These are phyloP conservation scores for Hemiscyllium ocellatum DNA, from an alignment of 2,113 vertebrate species.

Conservation along the genomic window DNA sequence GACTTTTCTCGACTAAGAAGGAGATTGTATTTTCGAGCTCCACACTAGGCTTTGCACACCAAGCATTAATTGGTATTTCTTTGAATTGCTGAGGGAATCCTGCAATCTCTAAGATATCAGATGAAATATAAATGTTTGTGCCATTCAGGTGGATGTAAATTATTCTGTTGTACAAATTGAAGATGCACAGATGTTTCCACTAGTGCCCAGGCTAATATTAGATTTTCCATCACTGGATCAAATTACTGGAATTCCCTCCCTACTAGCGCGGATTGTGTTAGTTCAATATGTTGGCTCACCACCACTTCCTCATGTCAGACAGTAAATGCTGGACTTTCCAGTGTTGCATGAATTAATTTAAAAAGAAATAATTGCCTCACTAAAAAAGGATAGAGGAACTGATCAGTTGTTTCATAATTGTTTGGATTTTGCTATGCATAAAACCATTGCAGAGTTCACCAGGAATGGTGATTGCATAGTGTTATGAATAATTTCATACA, in stretches of 20 bases:
- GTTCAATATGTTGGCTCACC: not conserved
- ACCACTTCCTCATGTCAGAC: not conserved
- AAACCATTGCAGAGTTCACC: not conserved
- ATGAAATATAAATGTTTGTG: not conserved
- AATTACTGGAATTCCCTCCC: not conserved
- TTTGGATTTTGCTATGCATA: not conserved
- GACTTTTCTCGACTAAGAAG: not conserved
- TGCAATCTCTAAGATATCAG: not conserved
- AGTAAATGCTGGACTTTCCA: not conserved
- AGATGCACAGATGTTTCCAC: not conserved
- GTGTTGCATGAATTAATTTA: not conserved
- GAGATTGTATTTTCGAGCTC: not conserved
- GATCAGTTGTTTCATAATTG: not conserved
- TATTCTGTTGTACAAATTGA: not conserved
- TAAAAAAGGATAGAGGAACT: not conserved
- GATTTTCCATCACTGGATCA: not conserved
- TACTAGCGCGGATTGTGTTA: not conserved
- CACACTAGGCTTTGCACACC: not conserved
- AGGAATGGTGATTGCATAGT: not conserved
- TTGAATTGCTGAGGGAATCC: not conserved
- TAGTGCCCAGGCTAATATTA: not conserved
- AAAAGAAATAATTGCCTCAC: not conserved
- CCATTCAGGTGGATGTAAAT: not conserved
- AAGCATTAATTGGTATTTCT: not conserved
- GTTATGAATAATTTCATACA: not conserved